Evolutionary conservation across 2,113 vertebrate species (phyloP).

Genomic region (Hassar affinis): DNA sequence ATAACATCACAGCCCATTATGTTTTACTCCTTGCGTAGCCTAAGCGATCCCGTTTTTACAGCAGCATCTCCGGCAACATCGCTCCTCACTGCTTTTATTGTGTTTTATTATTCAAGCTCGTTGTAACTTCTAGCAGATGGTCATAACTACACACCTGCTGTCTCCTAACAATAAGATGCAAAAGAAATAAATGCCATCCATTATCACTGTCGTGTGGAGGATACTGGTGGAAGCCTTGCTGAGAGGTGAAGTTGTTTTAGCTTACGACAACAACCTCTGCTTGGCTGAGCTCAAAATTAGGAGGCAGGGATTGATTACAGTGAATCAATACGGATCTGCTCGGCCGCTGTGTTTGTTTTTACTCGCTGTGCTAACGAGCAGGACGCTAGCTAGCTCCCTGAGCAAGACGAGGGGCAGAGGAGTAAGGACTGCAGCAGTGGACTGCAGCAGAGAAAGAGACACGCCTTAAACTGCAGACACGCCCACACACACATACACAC

Average conservation of each 20-base stretch:
- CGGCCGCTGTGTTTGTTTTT: slow-evolving; percentile 53
- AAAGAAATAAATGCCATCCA: neutral
- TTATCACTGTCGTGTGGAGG: neutral
- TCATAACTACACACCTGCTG: neutral
- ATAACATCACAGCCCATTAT: neutral
- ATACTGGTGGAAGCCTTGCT: neutral
- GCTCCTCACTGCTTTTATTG: neutral
- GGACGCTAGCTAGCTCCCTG: slow-evolving; percentile 14
- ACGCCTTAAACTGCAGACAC: slow-evolving; percentile 55
- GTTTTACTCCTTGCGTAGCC: neutral
- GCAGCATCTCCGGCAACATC: neutral
- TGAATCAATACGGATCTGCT: slow-evolving; percentile 57
- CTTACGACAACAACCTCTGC: slow-evolving; percentile 18
- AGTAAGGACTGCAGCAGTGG: slow-evolving; percentile 40
- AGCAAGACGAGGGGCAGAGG: slow-evolving; percentile 27
- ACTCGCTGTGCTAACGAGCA: slow-evolving; percentile 63
- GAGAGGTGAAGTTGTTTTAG: neutral
- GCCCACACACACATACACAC: slow-evolving; percentile 34
- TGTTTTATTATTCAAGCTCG: neutral
- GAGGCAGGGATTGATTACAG: slow-evolving; percentile 57
- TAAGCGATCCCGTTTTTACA: neutral
- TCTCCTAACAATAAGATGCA: neutral
- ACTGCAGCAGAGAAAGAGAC: slow-evolving; percentile 50
- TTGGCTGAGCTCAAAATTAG: slow-evolving; percentile 21
- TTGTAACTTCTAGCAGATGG: neutral